Base-by-base conservation (phyloP, 1,140 invertebrate species). In the Dendrolimus punctatus region DNA sequence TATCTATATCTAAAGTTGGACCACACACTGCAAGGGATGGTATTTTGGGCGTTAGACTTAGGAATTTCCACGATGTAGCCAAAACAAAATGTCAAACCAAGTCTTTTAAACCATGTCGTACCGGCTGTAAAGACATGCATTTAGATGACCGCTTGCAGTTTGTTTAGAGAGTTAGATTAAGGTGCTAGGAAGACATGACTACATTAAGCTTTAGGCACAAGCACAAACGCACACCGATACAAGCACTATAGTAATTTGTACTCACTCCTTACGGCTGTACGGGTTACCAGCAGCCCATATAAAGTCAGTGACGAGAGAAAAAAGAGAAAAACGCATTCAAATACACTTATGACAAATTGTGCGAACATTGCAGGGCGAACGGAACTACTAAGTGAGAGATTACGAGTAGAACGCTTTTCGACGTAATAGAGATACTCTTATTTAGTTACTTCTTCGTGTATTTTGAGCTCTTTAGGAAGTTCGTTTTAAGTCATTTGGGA, bases 261-360 rank as follows among this genome's bases (percentile, higher is more conserved):
- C 87, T 88, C 85, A 88, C 87, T 87, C 84, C 84, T 88, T 67
- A 85, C 72, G 70, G 80, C 87, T 88, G 87, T 88, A 87, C 80
- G 78, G 79, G 83, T 86, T 88, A 87, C 85, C 86, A 85, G 87
- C 85, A 77, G 81, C 84, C 85, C 85, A 87, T 87, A 87, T 75
- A 87, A 87, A 85, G 87, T 87, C 86, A 87, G 85, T 85, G 86
- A 87, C 81, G 82, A 86, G 80, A 86, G 83, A 85, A 86, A 87
- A 87, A 87, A 87, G 82, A 86, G 82, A 86, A 87, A 88, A 88
- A 87, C 85, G 87, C 85, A 88, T 88, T 88, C 85, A 88, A 87
- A 81, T 87, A 88, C 79, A 87, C 83, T 87, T 85, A 85, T 84
- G 83, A 87, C 76, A 88, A 86, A 81, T 86, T 82, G 83, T 86